These are phyloP conservation scores for Triops cancriformis DNA, from an alignment of 1,140 invertebrate species.

Conservation along the genomic window DNA sequence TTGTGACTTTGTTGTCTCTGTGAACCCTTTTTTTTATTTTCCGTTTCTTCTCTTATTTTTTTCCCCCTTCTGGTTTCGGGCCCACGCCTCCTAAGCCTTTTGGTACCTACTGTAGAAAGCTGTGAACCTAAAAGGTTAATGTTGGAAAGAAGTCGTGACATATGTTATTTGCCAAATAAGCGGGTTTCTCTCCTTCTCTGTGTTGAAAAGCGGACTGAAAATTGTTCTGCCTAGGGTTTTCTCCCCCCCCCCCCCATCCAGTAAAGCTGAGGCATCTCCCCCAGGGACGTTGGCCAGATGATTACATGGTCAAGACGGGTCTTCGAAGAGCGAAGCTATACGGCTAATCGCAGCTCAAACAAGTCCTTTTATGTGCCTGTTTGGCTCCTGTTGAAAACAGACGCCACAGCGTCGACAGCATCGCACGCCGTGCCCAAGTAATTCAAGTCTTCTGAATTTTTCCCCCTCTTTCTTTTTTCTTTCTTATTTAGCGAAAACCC, in stretches of 20 bases:
- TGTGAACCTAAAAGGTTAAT: background rate
- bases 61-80: too few relatives aligned
- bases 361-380: background rate
- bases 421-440: background rate
- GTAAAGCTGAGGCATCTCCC: background rate
- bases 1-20: background rate
- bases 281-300: background rate
- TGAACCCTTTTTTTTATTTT: background rate
- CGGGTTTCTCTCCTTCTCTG: background rate
- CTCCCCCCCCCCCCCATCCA: background rate
- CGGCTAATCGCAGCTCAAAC: background rate
- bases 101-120: background rate
- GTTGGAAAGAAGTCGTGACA: constrained; percentile 3
- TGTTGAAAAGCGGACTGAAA: background rate
- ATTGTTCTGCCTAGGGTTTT: background rate
- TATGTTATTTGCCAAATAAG: constrained; percentile 11
- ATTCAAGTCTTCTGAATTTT: background rate
- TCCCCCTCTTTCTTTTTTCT: background rate
- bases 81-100: too few relatives aligned
- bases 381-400: background rate
- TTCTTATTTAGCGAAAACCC: too few relatives aligned
- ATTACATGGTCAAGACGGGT: constrained; percentile 11
- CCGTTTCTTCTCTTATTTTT: background rate
- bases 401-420: constrained; percentile 3
- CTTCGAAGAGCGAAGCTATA: constrained; percentile 1